A percentile compares a stretch with the other conserved stretches of the same genome.
These are phyloP conservation scores for Euproctis similis DNA, from an alignment of 2,888 invertebrate genomes.

Conservation along the genomic window DNA sequence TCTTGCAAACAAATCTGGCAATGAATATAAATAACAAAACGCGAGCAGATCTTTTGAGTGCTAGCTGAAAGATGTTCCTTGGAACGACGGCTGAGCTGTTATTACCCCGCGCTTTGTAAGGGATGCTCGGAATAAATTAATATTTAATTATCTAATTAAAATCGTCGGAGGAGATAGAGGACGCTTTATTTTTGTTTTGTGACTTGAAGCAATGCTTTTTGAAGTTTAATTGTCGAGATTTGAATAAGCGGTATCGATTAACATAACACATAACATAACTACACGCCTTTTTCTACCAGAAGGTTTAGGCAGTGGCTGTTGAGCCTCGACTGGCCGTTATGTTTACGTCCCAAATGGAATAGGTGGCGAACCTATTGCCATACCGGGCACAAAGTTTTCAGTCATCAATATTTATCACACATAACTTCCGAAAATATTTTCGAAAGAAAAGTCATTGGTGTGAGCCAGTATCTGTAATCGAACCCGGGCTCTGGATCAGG, in stretches of 20 bases:
- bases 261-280: too few relatives aligned
- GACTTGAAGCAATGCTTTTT: slow-evolving; percentile 14
- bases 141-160: slow-evolving; percentile 65
- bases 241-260: slow-evolving; percentile 2
- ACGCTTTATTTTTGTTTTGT: slow-evolving; percentile 24
- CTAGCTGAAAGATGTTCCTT: slow-evolving; percentile 7
- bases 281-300: too few relatives aligned
- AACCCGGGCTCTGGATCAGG: too few relatives aligned
- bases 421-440: too few relatives aligned
- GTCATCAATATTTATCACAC: too few relatives aligned
- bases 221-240: slow-evolving; percentile 11
- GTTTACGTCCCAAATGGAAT: too few relatives aligned
- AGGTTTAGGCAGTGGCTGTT: too few relatives aligned
- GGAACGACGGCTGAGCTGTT: slow-evolving; percentile 18
- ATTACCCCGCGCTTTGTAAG: slow-evolving; percentile 30
- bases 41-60: slow-evolving; percentile 7
- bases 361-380: too few relatives aligned
- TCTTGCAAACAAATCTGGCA: not conserved
- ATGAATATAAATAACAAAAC: not conserved
- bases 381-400: too few relatives aligned
- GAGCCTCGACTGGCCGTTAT: too few relatives aligned
- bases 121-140: slow-evolving; percentile 59
- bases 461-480: too few relatives aligned
- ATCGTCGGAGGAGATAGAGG: slow-evolving; percentile 32
- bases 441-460: too few relatives aligned